A percentile compares a stretch with the other conserved stretches of the same genome.
Evolutionary conservation across 2,888 invertebrate species (phyloP).

Genomic region (Melipona bicolor): DNA sequence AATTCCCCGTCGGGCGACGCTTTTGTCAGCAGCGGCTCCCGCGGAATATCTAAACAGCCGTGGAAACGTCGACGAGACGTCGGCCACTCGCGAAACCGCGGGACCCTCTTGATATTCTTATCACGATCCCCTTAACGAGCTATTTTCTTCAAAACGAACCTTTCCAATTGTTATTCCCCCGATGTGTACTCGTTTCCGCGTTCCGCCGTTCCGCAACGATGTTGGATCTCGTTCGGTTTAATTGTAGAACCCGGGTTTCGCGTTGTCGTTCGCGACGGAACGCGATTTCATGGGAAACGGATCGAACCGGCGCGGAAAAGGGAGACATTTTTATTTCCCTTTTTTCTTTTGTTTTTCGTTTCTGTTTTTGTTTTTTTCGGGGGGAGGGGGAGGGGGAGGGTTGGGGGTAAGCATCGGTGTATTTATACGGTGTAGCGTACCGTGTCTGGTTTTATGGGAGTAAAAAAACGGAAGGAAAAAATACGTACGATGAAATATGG

Average conservation of each 20-base stretch:
- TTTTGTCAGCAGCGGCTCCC: background rate
- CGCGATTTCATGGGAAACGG: background rate
- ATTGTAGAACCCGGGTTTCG: background rate
- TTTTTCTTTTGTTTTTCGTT: background rate
- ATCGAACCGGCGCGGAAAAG: background rate
- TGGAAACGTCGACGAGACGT: conserved; percentile 17
- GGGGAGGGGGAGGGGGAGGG: no score
- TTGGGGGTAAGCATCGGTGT: background rate
- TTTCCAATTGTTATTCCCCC: conserved; percentile 7
- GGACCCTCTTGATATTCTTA: conserved; percentile 1
- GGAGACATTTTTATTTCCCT: background rate
- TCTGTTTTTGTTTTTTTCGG: no score
- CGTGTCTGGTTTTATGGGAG: background rate
- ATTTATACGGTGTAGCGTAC: background rate
- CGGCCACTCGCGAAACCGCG: background rate
- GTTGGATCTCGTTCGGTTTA: background rate
- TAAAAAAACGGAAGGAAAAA: background rate
- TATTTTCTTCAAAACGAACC: conserved; percentile 17
- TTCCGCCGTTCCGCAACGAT: background rate
- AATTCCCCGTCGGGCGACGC: conserved; percentile 17
- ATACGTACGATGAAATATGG: conserved; percentile 4
- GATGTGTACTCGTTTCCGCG: background rate
- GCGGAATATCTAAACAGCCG: conserved; percentile 17
- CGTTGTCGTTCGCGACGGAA: background rate
- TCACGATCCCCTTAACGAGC: conserved; percentile 25